phyloP scores from a whole-genome alignment of 2,888 invertebrate species.

The Mythimna lalbum region DNA sequence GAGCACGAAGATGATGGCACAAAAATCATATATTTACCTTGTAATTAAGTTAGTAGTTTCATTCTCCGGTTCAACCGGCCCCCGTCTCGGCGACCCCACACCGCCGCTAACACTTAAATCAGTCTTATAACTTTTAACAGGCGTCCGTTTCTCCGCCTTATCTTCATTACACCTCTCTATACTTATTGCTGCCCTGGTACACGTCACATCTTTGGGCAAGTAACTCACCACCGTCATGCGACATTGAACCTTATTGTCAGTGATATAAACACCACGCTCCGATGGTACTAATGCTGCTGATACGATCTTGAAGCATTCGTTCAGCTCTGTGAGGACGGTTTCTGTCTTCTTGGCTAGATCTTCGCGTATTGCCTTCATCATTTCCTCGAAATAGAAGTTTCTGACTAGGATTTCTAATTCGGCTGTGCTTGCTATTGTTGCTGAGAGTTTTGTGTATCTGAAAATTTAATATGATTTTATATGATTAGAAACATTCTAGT shows the following conservation, averaged over 20 bases:
- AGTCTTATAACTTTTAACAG: constrained; percentile 87
- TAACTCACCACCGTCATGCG: constrained; percentile 81
- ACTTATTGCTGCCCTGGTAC: constrained; percentile 92
- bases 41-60: constrained; percentile 80
- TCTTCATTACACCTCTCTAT: constrained; percentile 90
- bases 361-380: constrained; percentile 92
- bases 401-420: constrained; percentile 94
- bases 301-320: constrained; percentile 90
- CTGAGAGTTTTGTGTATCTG: constrained; percentile 94
- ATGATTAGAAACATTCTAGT: too few species aligned
- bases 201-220: constrained; percentile 92
- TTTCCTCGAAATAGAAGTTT: constrained; percentile 95
- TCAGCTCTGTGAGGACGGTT: constrained; percentile 88
- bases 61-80: constrained; percentile 71
- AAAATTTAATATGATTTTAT: constrained; percentile 51
- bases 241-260: constrained; percentile 86
- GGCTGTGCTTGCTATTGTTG: constrained; percentile 94
- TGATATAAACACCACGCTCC: constrained; percentile 87
- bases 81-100: constrained; percentile 80
- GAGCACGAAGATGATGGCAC: too few species aligned
- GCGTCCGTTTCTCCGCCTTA: constrained; percentile 76
- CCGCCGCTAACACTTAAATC: constrained; percentile 85
- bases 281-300: constrained; percentile 90
- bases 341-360: constrained; percentile 83
- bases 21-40: constrained; percentile 72